Conservation (phyloP, 2,888 invertebrate species). For the Gisinianus flammeolus region DNA sequence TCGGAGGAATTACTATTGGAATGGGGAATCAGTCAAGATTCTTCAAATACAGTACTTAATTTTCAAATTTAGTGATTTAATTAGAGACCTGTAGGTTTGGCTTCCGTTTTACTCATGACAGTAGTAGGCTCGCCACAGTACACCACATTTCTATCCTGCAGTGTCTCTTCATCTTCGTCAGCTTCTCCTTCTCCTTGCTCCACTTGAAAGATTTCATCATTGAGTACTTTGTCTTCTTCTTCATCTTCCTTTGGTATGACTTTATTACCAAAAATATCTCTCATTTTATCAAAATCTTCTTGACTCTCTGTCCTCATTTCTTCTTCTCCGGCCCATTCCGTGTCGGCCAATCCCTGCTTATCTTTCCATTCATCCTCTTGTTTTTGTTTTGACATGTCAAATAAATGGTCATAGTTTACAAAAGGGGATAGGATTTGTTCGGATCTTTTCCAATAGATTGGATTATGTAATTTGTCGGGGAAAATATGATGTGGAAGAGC, state of each 20-base stretch:
- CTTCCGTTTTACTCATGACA: too few species aligned
- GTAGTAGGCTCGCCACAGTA: too few species aligned
- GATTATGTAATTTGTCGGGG: neutral
- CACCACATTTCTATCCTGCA: too few species aligned
- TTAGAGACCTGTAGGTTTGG: too few species aligned
- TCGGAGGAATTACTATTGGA: too few species aligned
- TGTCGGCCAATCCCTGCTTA: too few species aligned
- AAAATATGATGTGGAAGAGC: constrained; percentile 42
- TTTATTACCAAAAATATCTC: neutral
- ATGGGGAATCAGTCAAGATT: too few species aligned
- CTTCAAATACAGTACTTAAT: too few species aligned
- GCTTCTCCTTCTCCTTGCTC: neutral
- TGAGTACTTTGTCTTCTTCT: too few species aligned
- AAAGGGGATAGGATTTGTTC: constrained; percentile 40
- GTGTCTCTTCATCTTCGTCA: neutral
- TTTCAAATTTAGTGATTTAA: too few species aligned
- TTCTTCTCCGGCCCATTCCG: too few species aligned
- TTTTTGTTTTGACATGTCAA: constrained; percentile 25
- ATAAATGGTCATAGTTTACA: constrained; percentile 33
- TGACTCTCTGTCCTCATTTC: neutral
- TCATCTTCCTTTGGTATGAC: neutral
- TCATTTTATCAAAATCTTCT: neutral
- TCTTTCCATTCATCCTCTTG: constrained; percentile 2
- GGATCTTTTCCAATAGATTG: constrained; percentile 47
- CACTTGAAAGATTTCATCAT: neutral